Evolutionary conservation across 92 coral and sea anemone genomes (phyloP).

Genomic region (Muricea muricata): DNA sequence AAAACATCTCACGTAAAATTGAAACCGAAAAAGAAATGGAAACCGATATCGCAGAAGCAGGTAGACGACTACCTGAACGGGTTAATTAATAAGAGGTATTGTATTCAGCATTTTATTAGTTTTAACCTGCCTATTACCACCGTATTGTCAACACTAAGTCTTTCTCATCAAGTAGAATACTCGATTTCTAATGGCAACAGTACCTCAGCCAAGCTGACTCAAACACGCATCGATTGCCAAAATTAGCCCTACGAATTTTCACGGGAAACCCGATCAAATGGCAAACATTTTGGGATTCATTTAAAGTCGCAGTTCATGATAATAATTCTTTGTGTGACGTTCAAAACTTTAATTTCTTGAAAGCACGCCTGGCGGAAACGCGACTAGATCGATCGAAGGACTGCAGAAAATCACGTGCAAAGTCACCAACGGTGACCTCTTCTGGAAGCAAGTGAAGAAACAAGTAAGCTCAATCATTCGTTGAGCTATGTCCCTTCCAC

Average conservation of each 20-base stretch:
- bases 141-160: no score
- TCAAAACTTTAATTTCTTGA: no score
- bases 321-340: no score
- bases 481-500: no score
- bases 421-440: slow-evolving; percentile 57
- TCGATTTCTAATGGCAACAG: no score
- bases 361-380: slow-evolving; percentile 45
- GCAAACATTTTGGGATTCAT: no score
- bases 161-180: no score
- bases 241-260: slow-evolving; percentile 14
- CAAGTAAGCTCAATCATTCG: no score
- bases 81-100: slow-evolving; percentile 10
- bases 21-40: slow-evolving; percentile 9
- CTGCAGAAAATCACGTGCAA: slow-evolving; percentile 17
- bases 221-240: slow-evolving; percentile 11
- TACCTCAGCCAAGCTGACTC: neutral
- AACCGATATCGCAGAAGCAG: slow-evolving; percentile 24
- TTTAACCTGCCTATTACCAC: neutral
- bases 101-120: no score
- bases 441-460: no score
- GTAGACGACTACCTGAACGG: neutral
- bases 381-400: slow-evolving; percentile 21
- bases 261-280: no score
- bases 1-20: neutral
- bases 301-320: no score